Conservation (phyloP, 2,113 vertebrate genomes). For the Coturnix japonica region DNA sequence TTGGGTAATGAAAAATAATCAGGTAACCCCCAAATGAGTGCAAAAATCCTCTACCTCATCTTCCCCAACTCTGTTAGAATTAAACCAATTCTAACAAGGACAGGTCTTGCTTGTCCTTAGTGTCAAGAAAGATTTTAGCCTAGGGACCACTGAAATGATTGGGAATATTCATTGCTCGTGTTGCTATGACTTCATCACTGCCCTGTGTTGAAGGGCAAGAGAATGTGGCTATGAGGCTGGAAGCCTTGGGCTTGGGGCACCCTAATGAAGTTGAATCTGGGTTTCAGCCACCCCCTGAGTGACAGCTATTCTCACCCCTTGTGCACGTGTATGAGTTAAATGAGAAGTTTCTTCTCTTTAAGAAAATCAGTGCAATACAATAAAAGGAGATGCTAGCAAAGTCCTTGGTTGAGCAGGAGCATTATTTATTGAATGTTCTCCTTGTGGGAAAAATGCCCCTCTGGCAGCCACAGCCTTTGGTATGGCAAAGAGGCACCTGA, state of each 20-base stretch:
- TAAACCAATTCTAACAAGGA: background rate
- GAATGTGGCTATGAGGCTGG: background rate
- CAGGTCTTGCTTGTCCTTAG: background rate
- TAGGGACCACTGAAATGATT: background rate
- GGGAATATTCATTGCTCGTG: background rate
- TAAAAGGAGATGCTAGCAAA: background rate
- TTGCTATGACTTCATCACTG: background rate
- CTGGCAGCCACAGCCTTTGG: background rate
- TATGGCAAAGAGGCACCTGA: background rate
- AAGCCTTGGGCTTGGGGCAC: background rate
- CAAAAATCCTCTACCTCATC: background rate
- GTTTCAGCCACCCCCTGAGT: background rate
- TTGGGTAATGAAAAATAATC: background rate
- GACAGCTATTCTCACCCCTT: background rate
- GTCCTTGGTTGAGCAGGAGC: background rate
- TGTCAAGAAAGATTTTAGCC: background rate
- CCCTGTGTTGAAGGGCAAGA: background rate
- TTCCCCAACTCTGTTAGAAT: background rate
- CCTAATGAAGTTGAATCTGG: background rate
- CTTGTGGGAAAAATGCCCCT: background rate
- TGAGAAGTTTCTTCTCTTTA: background rate
- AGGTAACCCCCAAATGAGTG: background rate
- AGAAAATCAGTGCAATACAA: background rate
- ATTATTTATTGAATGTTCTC: background rate
- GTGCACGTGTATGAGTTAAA: accelerated